Evolutionary conservation across 2,888 invertebrate genomes (phyloP).

Genomic region (Tenthredo livida): DNA sequence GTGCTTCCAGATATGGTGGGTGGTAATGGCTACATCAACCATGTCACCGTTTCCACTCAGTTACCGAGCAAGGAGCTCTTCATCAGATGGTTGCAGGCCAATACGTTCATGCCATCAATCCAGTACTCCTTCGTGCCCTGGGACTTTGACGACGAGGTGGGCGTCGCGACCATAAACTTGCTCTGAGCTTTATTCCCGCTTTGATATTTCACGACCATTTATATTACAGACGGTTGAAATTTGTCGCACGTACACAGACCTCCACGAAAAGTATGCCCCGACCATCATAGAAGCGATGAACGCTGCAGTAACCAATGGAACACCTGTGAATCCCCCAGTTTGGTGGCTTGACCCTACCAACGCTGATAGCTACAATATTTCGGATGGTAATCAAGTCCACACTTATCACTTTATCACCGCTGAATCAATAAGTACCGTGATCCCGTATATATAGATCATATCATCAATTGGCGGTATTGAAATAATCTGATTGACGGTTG

Average conservation of each 20-base stretch:
- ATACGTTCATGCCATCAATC: conserved; percentile 80
- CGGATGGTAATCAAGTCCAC: conserved; percentile 44
- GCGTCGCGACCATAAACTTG: neutral
- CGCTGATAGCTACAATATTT: conserved; percentile 48
- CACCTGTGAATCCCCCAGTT: conserved; percentile 87
- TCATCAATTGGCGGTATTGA: neutral
- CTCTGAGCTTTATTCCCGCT: conserved; percentile 18
- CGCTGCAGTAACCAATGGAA: conserved; percentile 81
- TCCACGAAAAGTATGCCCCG: conserved; percentile 83
- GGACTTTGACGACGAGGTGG: conserved; percentile 78
- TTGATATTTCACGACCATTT: neutral
- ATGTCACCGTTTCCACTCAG: conserved; percentile 61
- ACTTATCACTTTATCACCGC: neutral
- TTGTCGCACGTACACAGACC: conserved; percentile 81
- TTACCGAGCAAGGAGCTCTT: conserved; percentile 82
- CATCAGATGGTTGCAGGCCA: conserved; percentile 81
- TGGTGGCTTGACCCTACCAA: conserved; percentile 90
- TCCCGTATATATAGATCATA: neutral
- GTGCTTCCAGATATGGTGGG: conserved; percentile 80
- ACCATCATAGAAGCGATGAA: conserved; percentile 83
- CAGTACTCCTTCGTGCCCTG: conserved; percentile 81
- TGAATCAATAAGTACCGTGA: neutral
- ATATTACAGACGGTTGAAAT: conserved; percentile 81
- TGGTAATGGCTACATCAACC: conserved; percentile 75
- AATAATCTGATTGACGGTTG: neutral